Percentiles rank a stretch among this genome's conserved stretches.
Evolutionary conservation across 2,113 vertebrate species (phyloP).

Genomic region (rabbit (Oryctolagus cuniculus)): DNA sequence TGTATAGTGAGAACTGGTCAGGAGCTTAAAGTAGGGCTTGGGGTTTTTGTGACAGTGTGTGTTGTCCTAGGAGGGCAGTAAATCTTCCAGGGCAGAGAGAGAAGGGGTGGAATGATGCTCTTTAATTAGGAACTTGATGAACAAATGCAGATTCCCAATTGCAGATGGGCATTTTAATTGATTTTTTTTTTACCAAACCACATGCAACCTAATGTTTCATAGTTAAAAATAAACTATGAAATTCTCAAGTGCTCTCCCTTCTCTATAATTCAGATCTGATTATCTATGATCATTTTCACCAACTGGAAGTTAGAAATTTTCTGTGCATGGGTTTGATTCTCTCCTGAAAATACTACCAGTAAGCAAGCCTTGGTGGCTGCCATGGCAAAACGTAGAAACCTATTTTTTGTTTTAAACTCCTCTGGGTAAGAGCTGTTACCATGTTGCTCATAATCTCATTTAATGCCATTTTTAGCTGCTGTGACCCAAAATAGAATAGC

Average conservation of each 20-base stretch:
- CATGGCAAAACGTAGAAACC: slow-evolving; percentile 1
- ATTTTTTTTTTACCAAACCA: slow-evolving; percentile 58
- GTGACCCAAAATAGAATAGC: slow-evolving; percentile 68
- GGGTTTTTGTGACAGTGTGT: not conserved
- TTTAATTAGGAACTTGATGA: slow-evolving; percentile 61
- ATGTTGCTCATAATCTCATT: slow-evolving; percentile 46
- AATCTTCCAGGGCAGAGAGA: slow-evolving; percentile 31
- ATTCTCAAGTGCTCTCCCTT: slow-evolving; percentile 8
- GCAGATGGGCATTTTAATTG: slow-evolving; percentile 59
- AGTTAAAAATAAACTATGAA: slow-evolving; percentile 54
- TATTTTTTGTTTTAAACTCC: slow-evolving; percentile 21
- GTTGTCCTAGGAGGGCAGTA: not conserved
- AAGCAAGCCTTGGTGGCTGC: not conserved
- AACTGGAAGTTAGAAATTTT: slow-evolving; percentile 44
- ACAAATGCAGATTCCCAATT: slow-evolving; percentile 60
- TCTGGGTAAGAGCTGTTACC: slow-evolving; percentile 25
- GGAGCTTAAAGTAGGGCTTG: not conserved
- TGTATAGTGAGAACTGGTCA: not conserved
- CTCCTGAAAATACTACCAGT: not conserved
- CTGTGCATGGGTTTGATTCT: not conserved
- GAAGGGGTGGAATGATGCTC: not conserved
- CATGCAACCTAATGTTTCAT: slow-evolving; percentile 55
- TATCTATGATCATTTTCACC: slow-evolving; percentile 30
- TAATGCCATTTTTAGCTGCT: slow-evolving; percentile 61
- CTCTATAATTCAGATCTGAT: slow-evolving; percentile 57